These are phyloP conservation scores for Ostrea edulis DNA, from an alignment of 1,140 invertebrate species.

Conservation along the genomic window DNA sequence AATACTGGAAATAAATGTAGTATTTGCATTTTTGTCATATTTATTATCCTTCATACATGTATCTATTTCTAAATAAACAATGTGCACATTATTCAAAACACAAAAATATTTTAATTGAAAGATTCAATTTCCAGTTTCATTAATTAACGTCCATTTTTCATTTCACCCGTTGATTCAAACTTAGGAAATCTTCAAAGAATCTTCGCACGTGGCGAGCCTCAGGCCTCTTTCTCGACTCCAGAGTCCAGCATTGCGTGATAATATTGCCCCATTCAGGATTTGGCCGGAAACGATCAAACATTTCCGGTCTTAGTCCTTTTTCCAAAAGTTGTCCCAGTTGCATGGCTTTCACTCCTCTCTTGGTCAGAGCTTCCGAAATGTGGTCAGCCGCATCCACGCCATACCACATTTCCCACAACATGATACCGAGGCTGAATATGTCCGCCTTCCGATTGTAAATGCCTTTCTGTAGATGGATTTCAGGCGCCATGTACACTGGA, in stretches of 20 bases:
- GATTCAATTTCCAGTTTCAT: too few relatives aligned
- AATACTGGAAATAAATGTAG: too few relatives aligned
- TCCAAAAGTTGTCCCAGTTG: background rate
- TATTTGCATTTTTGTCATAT: too few relatives aligned
- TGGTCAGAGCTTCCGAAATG: constrained; percentile 54
- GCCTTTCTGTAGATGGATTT: constrained; percentile 62
- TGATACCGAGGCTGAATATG: constrained; percentile 67
- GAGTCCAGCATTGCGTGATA: constrained; percentile 59
- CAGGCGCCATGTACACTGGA: constrained; percentile 74
- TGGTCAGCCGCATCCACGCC: constrained; percentile 68
- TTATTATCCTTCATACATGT: too few relatives aligned
- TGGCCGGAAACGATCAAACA: constrained; percentile 55
- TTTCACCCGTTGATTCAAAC: background rate
- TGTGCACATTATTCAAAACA: too few relatives aligned
- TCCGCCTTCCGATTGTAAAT: constrained; percentile 60
- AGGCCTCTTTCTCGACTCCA: constrained; percentile 54
- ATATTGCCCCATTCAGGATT: constrained; percentile 52
- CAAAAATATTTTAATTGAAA: too few relatives aligned
- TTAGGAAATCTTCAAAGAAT: constrained; percentile 45
- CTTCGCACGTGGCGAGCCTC: constrained; percentile 27
- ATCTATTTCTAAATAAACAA: too few relatives aligned
- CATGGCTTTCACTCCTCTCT: constrained; percentile 50
- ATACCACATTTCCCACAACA: constrained; percentile 76
- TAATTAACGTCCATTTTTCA: background rate
- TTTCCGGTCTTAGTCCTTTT: constrained; percentile 60